A percentile compares a stretch with the other conserved stretches of the same genome.
Evolutionary conservation across 2,113 vertebrate species (phyloP).

Genomic region (Eclectus roratus): DNA sequence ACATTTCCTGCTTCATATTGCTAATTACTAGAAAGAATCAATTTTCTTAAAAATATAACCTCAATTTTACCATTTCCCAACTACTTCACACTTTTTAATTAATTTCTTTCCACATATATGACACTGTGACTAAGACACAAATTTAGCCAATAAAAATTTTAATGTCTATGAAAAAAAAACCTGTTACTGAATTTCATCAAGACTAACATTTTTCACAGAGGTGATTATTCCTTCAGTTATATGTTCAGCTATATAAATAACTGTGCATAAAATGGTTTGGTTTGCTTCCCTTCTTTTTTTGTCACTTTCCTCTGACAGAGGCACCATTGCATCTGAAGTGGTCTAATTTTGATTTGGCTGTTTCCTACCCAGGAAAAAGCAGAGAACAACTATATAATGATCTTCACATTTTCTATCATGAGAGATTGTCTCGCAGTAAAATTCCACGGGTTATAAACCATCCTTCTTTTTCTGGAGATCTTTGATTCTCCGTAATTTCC

Average conservation of each 20-base stretch:
- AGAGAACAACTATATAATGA: neutral
- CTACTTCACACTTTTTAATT: neutral
- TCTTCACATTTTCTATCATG: neutral
- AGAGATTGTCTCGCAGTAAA: neutral
- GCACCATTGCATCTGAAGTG: neutral
- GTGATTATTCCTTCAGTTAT: neutral
- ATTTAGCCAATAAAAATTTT: neutral
- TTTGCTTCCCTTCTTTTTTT: neutral
- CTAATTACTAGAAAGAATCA: neutral
- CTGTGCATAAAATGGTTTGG: neutral
- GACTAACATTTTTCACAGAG: neutral
- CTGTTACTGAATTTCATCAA: neutral
- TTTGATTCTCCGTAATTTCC: neutral
- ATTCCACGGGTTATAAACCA: neutral
- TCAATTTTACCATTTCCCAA: neutral
- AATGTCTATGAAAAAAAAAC: neutral
- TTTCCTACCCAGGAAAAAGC: neutral
- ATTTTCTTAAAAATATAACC: neutral
- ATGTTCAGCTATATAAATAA: neutral
- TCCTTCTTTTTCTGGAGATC: neutral
- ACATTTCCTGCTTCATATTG: neutral
- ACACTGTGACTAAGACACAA: neutral
- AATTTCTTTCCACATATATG: neutral
- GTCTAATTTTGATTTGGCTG: neutral
- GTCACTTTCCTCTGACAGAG: neutral